Base-by-base conservation (phyloP, 37 sponge, comb jelly and placozoan genomes). In the Ianthella basta region DNA sequence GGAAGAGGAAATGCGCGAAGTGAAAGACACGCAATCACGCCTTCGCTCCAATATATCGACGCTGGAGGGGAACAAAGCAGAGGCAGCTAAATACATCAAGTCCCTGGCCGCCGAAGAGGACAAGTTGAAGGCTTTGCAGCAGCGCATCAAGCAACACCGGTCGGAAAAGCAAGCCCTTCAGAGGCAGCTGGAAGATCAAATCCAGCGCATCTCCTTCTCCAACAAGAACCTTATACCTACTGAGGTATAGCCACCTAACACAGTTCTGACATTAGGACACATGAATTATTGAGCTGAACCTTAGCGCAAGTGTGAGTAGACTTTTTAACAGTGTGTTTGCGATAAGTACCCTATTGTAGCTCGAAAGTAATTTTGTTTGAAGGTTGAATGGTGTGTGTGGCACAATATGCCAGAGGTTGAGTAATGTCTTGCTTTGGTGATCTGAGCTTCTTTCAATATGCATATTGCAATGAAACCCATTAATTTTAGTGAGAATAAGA, bases 51-150 rank as follows among this genome's bases (percentile, higher is more conserved):
- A 93, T 79, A 96, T 96, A 38, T 19, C 80, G 0, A 81, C 94
- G 27, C 80, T 96, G 25, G 87, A 91, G 60, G 83, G 85, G 33
- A 83, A 84, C 74, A 91, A 91, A 55, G 36, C 35, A 33, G 90
- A 96, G 27, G 94, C 94, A 5, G 60, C 89, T 54, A 93, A 91
- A 82, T 96, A 96, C 65, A 86, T 96, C 40, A 81, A 72, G 63
- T 83, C 84, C 36, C 87, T 96, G 25, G 85, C 88, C 18, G 84
- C 79, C 20, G 92, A 91, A 72, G 94, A 96, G 73, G 94, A 93
- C 84, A 91, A 66, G 68, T 72, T 96, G 55, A 91, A 88, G 32
- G 75, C 81, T 10, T 19, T 87, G 10, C 79, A 89, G 63, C 61
- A 50, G n/a, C 44, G 27, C 14, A 89, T 91, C 16, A 95, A 95